Conservation (phyloP, 1,140 invertebrate species). For the Atta colombica region DNA sequence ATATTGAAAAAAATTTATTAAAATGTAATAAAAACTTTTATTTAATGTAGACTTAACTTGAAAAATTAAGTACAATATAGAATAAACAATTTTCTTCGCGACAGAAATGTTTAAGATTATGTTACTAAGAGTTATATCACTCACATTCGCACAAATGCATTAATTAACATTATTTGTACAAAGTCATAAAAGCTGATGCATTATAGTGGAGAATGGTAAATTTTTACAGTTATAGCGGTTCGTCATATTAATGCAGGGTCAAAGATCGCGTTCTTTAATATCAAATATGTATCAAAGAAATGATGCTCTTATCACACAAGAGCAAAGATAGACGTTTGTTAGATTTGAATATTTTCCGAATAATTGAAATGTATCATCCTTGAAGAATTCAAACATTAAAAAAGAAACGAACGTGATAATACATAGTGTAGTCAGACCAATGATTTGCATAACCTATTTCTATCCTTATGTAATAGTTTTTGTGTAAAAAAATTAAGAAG, state of each 20-base stretch:
- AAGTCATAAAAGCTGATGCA: background rate
- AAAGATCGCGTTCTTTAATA: slow-evolving; percentile 49
- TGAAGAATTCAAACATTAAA: background rate
- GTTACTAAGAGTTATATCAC: slow-evolving; percentile 18
- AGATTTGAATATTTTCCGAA: background rate
- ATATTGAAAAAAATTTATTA: no score
- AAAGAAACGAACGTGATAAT: background rate
- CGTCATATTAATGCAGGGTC: slow-evolving; percentile 7
- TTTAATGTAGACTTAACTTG: background rate
- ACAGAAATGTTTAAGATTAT: background rate
- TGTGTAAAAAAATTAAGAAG: background rate
- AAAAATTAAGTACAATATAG: background rate
- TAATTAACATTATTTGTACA: slow-evolving; percentile 26
- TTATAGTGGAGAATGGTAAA: background rate
- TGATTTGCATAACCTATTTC: slow-evolving; percentile 60
- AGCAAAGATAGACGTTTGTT: background rate
- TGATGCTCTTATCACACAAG: background rate
- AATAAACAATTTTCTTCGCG: background rate
- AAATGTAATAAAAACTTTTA: background rate
- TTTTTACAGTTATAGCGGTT: background rate
- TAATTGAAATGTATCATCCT: background rate
- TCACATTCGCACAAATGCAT: background rate
- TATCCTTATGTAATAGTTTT: background rate
- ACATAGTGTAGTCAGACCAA: background rate
- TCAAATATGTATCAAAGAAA: background rate